Conservation (phyloP, 2,797 vertebrate genomes). For the Sebastes cheni region DNA sequence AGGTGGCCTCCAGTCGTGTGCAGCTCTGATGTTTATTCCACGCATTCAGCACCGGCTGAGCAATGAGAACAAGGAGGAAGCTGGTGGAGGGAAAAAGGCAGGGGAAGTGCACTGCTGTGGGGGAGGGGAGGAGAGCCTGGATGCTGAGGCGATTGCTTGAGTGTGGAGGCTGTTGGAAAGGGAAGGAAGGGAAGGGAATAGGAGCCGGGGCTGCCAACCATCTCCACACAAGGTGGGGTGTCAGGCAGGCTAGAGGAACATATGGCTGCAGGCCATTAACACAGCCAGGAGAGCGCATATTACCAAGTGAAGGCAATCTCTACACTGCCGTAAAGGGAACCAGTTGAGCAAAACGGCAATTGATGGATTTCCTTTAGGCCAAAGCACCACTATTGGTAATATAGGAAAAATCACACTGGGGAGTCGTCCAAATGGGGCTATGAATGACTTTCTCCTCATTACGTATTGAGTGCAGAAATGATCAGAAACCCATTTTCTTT, state of each 20-base stretch:
- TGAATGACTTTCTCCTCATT: conserved; percentile 30
- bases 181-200: conserved; percentile 54
- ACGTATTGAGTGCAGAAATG: conserved; percentile 15
- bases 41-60: conserved; percentile 37
- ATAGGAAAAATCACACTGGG: conserved; percentile 15
- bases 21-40: conserved; percentile 45
- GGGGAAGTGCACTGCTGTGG: conserved; percentile 63
- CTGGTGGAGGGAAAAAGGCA: conserved; percentile 61
- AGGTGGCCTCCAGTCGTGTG: conserved; percentile 57
- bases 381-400: conserved; percentile 32
- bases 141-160: conserved; percentile 65
- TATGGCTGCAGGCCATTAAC: conserved; percentile 72
- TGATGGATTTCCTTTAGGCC: conserved; percentile 61
- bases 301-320: conserved; percentile 55
- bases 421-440: conserved; percentile 8
- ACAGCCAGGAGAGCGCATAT: conserved; percentile 60
- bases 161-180: conserved; percentile 67
- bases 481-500: conserved; percentile 28
- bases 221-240: conserved; percentile 72
- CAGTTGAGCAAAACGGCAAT: conserved; percentile 59
- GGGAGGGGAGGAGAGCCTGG: conserved; percentile 76
- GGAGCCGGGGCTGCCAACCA: conserved; percentile 67
- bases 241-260: conserved; percentile 67
- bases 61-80: conserved; percentile 54
- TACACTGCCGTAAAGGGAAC: conserved; percentile 52